Evolutionary conservation across 2,113 vertebrate species (phyloP), one percentile per base, ranked within the genome.

Genomic region (Numida meleagris): DNA sequence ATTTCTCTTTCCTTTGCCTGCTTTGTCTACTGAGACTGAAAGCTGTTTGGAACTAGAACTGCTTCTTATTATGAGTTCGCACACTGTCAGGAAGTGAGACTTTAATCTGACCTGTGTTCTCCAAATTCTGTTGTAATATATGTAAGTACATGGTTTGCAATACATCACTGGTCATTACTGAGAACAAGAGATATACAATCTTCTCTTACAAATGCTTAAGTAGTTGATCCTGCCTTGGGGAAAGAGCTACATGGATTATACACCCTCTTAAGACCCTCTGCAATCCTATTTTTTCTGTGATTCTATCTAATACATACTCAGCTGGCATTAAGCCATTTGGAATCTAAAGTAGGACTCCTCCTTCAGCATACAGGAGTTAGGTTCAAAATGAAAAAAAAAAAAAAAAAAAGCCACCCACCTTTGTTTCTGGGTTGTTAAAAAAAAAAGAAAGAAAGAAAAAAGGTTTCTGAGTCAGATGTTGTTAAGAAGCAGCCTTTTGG

Each of bases 211-310:
- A 95, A 82, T 92, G 74, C 62, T 94, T 84, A 89, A 72, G 43
- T 91, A 82, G 57, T 84, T 94, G 91, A 91, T 92, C 81, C 43
- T 94, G 74, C 84, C 89, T 95, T 85, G 19, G 10, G 81, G 77
- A 89, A 87, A 87, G 66, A 72, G 14, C 61, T 84, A 14, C 74
- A 72, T 61, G 84, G 73, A 86, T 95, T 91, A 91, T 27, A 75
- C 25, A 72, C 9, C 15, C 38, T 94, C 81, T 84, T 86, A 78
- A 90, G 33, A 87, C 27, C 33, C 48, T 87, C 57, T 65, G 42
- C 43, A 90, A 23, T 55, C 33, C 10, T 84, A 14, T 73, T 94
- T 85, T 63, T 94, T 72, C 46, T 63, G 25, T 74, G 88, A 70
- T 58, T 86, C 24, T 43, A 88, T 91, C 72, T 96, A 79, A 89